Evolutionary conservation across 2,888 invertebrate genomes (phyloP), one percentile per base, ranked within the genome.

Genomic region (Noctua janthe): DNA sequence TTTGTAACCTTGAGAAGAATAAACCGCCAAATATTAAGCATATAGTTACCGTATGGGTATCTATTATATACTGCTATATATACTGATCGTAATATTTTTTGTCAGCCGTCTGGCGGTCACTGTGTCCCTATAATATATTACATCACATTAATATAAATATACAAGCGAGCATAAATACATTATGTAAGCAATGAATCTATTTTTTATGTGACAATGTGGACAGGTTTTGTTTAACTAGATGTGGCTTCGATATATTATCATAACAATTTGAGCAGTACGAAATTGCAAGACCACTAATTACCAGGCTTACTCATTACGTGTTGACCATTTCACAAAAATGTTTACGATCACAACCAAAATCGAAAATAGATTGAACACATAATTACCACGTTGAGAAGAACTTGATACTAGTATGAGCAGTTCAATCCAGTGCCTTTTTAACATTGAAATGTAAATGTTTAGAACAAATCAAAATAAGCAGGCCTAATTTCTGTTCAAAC

Each of bases 151-250:
- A 86, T 88, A 85, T 82, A 84, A 87, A 86, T 85, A 86, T 81
- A 88, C 75, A 84, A 83, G 69, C 77, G 76, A 74, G 73, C 78
- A 80, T 87, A 74, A 78, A 88, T 88, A 78, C 71, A 87, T 86
- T 83, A 81, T 83, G 81, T 81, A 86, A 87, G 89, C 84, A 78
- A 87, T 89, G 84, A 88, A 89, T 89, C 80, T 79, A 76, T 84
- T 88, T 91, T 90, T 88, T 90, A 90, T 90, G 83, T 85, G 87
- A 88, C 88, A 88, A 66, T 82, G 78, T 81, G 43, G 75, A 83
- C 39, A 74, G 71, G 72, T 82, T 20, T 70, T 47, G 49, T 43
- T 47, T 10, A 15, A 29, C 90, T 89, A 81, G 89, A 90, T 84
- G 47, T 66, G 86, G 23, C 13, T n/a, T 59, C 59, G 13, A 59